Base-by-base conservation (phyloP, 2,888 invertebrate genomes). In the Rhabditoides inermis region DNA sequence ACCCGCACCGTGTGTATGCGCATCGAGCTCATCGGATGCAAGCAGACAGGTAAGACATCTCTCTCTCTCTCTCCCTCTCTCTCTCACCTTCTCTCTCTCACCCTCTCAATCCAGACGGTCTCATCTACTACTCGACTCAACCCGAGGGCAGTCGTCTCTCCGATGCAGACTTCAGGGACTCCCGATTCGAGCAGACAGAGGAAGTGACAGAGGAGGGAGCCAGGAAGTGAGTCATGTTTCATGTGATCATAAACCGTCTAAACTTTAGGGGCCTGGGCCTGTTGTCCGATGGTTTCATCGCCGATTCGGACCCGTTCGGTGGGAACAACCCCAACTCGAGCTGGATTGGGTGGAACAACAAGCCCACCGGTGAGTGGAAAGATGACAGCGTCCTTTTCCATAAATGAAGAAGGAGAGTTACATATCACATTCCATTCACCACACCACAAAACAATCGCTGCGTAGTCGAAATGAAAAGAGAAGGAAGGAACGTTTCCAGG, bases 331-430 rank as follows among this genome's bases (percentile, higher is more conserved):
- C 51, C 22, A 69, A 69, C 55, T 56, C 61, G 28, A 61, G 63
- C 30, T 90, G 90, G 90, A 85, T 90, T 26, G 90, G 89, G 0
- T 90, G 90, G 90, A 83, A 84, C 72, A 87, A 87, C 77, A 87
- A 87, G 75, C 84, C 85, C 2, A 76, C 80, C 39, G 82, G 72
- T 68, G 80, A 83, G 78, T 82, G n/a, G n/a, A n/a, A n/a, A n/a
- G n/a, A n/a, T n/a, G n/a, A n/a, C n/a, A n/a, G n/a, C n/a, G n/a
- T n/a, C n/a, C n/a, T n/a, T n/a, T n/a, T n/a, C n/a, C n/a, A n/a
- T n/a, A n/a, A n/a, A n/a, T n/a, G n/a, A n/a, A n/a, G n/a, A n/a
- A n/a, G n/a, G n/a, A n/a, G n/a, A n/a, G n/a, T n/a, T n/a, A n/a
- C n/a, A n/a, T n/a, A n/a, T n/a, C n/a, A n/a, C n/a, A n/a, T n/a